Percentiles rank a stretch among this genome's conserved stretches.
phyloP scores from a whole-genome alignment of 2,113 vertebrate genomes.

The Gallinago paraguaiae region DNA sequence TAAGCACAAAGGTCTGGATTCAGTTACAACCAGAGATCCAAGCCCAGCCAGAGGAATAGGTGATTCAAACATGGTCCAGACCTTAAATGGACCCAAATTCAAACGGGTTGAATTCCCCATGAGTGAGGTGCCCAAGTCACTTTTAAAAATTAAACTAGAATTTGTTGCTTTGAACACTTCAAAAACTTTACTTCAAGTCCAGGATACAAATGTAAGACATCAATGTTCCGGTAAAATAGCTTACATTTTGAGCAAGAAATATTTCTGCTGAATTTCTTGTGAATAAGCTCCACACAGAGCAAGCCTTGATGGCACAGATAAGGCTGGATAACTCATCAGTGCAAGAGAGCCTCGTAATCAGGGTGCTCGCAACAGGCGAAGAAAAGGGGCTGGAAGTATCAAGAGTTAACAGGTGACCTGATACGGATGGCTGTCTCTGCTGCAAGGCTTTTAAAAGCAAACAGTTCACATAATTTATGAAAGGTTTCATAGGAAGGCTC shows the following conservation, averaged over 20 bases:
- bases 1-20: neutral
- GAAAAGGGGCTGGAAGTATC: neutral
- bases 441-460: conserved; percentile 37
- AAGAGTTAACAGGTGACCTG: conserved; percentile 19
- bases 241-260: neutral
- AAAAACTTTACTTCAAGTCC: neutral
- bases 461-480: conserved; percentile 45
- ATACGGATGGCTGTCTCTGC: neutral
- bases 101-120: neutral
- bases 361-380: neutral
- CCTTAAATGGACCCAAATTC: neutral
- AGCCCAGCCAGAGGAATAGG: neutral
- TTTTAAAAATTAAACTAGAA: neutral
- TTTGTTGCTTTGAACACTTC: neutral
- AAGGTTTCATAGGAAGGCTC: conserved; percentile 2
- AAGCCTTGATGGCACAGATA: neutral
- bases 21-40: neutral
- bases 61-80: neutral
- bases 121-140: neutral
- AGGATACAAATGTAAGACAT: neutral
- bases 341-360: neutral
- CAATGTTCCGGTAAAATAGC: neutral
- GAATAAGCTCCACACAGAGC: neutral
- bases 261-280: neutral
- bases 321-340: neutral